These are phyloP conservation scores for Parapsyche elsis DNA, from an alignment of 1,140 invertebrate genomes.

Conservation along the genomic window DNA sequence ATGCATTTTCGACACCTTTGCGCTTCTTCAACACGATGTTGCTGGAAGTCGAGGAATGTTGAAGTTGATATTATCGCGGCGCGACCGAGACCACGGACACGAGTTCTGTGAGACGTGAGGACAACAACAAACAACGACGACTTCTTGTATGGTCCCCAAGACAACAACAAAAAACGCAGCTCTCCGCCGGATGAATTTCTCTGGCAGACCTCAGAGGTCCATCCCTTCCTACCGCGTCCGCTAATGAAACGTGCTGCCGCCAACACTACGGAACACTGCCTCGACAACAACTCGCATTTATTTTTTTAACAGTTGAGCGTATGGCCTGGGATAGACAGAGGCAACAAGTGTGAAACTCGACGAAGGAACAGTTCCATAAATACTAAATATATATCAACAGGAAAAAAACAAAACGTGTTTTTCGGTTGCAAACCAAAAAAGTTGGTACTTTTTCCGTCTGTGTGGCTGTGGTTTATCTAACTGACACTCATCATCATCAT, in stretches of 20 bases:
- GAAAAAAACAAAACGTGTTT: too few species aligned
- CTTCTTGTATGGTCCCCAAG: constrained; percentile 18
- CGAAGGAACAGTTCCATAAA: too few species aligned
- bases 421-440: too few species aligned
- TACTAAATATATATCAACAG: too few species aligned
- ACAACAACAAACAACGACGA: constrained; percentile 40
- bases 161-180: constrained; percentile 35
- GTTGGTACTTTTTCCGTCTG: too few species aligned
- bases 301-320: background rate
- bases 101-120: constrained; percentile 15
- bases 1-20: too few species aligned
- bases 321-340: too few species aligned
- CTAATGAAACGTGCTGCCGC: constrained; percentile 37
- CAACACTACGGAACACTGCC: constrained; percentile 26
- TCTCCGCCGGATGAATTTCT: constrained; percentile 36
- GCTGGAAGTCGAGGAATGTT: background rate
- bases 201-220: constrained; percentile 23
- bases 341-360: too few species aligned
- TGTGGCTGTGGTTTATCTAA: too few species aligned
- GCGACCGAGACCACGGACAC: constrained; percentile 6
- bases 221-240: constrained; percentile 30
- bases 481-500: too few species aligned
- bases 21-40: background rate
- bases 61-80: background rate
- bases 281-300: background rate